Conservation (phyloP, 2,888 invertebrate genomes). For the Phlogophora meticulosa region DNA sequence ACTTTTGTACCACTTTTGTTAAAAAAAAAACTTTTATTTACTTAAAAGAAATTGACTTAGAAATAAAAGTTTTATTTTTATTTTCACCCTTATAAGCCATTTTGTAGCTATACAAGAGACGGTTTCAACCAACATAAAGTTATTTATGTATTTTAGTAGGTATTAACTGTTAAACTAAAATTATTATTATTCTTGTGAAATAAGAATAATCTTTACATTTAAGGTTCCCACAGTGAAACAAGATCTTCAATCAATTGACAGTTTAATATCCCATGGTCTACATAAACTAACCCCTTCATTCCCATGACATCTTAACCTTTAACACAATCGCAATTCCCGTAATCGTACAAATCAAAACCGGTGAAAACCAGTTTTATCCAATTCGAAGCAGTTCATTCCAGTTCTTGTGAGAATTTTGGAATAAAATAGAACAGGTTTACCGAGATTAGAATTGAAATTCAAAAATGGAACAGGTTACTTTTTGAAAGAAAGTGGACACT, state of each 20-base stretch:
- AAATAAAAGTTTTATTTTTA: too few relatives aligned
- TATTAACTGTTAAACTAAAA: too few relatives aligned
- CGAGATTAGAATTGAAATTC: constrained; percentile 51
- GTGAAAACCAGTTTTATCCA: constrained; percentile 68
- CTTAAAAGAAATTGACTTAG: too few relatives aligned
- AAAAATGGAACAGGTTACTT: constrained; percentile 66
- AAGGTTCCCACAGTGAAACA: constrained; percentile 14
- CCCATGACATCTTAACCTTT: constrained; percentile 67
- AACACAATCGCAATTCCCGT: constrained; percentile 61
- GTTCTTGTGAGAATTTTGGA: constrained; percentile 62
- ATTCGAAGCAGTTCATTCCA: constrained; percentile 60
- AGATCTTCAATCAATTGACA: not conserved
- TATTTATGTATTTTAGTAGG: too few relatives aligned
- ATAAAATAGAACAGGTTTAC: constrained; percentile 63
- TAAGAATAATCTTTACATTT: not conserved
- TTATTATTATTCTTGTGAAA: too few relatives aligned
- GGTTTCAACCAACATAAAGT: too few relatives aligned
- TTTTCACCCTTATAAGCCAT: too few relatives aligned
- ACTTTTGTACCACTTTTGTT: too few relatives aligned
- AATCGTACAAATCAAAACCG: constrained; percentile 60
- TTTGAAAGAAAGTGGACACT: constrained; percentile 23
- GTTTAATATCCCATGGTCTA: constrained; percentile 15
- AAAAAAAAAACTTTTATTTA: too few relatives aligned
- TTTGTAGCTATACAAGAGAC: too few relatives aligned
- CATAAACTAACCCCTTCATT: constrained; percentile 45